Evolutionary conservation across 2,888 invertebrate species (phyloP).

Genomic region (Dynastes hyllus): DNA sequence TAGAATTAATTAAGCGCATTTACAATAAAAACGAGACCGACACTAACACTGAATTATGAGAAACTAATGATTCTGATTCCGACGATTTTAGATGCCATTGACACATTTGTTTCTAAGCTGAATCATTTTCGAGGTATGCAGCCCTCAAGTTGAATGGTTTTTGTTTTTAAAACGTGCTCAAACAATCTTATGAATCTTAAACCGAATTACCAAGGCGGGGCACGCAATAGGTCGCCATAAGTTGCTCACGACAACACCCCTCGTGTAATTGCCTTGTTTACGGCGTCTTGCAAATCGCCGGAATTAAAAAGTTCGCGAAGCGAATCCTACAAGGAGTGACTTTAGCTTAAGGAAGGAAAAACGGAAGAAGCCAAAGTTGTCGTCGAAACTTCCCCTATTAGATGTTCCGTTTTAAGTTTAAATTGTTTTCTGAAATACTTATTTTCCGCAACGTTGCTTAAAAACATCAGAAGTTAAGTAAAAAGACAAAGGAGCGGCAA

Average conservation of each 20-base stretch:
- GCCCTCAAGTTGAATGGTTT: no score
- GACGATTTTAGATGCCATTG: no score
- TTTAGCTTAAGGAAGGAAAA: neutral
- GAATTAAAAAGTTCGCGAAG: neutral
- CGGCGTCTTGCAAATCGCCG: slow-evolving; percentile 12
- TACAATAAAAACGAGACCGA: no score
- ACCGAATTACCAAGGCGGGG: no score
- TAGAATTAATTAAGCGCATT: no score
- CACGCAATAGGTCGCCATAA: neutral
- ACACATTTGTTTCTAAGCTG: no score
- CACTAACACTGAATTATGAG: no score
- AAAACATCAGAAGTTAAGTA: neutral
- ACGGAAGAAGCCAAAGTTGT: neutral
- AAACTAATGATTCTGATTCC: no score
- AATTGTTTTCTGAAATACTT: slow-evolving; percentile 22
- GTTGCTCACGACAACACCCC: neutral
- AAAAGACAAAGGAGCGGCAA: neutral
- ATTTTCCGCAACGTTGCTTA: neutral
- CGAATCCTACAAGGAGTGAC: neutral
- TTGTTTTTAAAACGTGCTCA: no score
- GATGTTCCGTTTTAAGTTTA: slow-evolving; percentile 25
- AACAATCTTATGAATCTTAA: no score
- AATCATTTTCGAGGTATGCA: no score
- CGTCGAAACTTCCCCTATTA: neutral
- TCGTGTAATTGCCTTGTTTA: slow-evolving; percentile 10